Base-by-base conservation (phyloP, 1,140 invertebrate species). In the Solenopsis fugax region DNA sequence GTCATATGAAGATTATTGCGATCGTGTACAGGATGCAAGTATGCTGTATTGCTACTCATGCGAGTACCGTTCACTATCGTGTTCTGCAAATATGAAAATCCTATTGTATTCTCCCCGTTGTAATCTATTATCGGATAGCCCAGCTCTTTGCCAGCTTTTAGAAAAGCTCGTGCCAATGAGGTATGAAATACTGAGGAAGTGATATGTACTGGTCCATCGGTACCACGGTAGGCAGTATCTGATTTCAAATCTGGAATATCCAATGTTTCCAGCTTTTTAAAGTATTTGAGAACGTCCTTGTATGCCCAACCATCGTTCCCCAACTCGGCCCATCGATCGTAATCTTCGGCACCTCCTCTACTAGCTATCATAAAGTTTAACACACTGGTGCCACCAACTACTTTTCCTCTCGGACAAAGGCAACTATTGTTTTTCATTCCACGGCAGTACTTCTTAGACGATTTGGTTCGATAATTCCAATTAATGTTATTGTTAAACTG, bases 351-450 rank as follows among this genome's bases (percentile, higher is more conserved):
- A 18, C 13, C 10, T 4, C 34, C 64, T 65, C 34, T 41, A 12
- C 2, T 65, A 1, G 64, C 64, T 65, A n/a, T 12, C 64, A 65
- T 65, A 2, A 10, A 65, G n/a, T 65, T 65, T 10, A 65, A 9
- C 34, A 65, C 64, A 9, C 64, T 65, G 10, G 18, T 65, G 4
- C 64, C 62, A 2, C 34, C 64, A 7, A 65, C 4, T 5, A 65
- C 7, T 41, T 65, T 65, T 41, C 64, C 64, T 18, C 34, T 34
- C 16, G 64, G 18, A 18, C 1, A 65, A n/a, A 0, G 0, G 0
- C 64, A 65, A 41, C 64, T 65, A 13, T 65, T 65, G 10, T 21
- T 18, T 12, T 41, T 65, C 34, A 65, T 65, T n/a, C 64, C 64
- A 12, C 37, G 18, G 12, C 64, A 65, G 2, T 65, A 41, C 10